Conservation (phyloP, 1,140 invertebrate species). For the Papilio helenus region DNA sequence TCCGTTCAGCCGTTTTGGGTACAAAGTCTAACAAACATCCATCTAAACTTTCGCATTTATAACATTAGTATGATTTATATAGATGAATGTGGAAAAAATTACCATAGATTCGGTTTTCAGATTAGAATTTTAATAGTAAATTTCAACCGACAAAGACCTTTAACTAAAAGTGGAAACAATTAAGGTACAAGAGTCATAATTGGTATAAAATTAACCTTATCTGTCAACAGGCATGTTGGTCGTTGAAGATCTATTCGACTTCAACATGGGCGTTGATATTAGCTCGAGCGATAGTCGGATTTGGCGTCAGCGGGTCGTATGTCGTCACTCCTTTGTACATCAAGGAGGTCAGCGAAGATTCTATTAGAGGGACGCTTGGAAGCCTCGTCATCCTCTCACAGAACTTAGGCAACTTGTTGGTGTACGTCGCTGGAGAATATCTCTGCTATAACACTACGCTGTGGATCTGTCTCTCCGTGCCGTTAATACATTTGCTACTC, state of each 20-base stretch:
- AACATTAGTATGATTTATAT: too few species aligned
- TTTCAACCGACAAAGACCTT: too few species aligned
- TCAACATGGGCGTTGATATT: slow-evolving; percentile 72
- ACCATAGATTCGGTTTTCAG: too few species aligned
- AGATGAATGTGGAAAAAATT: too few species aligned
- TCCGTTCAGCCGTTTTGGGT: too few species aligned
- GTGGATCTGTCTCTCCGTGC: slow-evolving; percentile 69
- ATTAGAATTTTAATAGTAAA: too few species aligned
- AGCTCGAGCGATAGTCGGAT: slow-evolving; percentile 64
- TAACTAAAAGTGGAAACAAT: too few species aligned
- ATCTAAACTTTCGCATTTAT: too few species aligned
- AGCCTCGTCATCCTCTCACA: slow-evolving; percentile 71
- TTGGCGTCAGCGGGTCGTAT: slow-evolving; percentile 68
- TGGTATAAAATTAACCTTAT: neutral
- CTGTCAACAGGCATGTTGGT: slow-evolving; percentile 65
- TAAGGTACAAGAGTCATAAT: neutral
- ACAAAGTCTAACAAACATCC: too few species aligned
- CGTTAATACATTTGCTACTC: slow-evolving; percentile 65
- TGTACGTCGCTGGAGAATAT: slow-evolving; percentile 70
- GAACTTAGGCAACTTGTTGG: slow-evolving; percentile 70
- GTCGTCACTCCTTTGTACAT: slow-evolving; percentile 74
- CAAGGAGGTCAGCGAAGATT: slow-evolving; percentile 75
- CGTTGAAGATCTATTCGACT: slow-evolving; percentile 71
- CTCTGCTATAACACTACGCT: slow-evolving; percentile 65
- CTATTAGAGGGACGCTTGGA: slow-evolving; percentile 67